phyloP scores from a whole-genome alignment of 35 echinoderm and acorn worm species.

The Lytechinus pictus region DNA sequence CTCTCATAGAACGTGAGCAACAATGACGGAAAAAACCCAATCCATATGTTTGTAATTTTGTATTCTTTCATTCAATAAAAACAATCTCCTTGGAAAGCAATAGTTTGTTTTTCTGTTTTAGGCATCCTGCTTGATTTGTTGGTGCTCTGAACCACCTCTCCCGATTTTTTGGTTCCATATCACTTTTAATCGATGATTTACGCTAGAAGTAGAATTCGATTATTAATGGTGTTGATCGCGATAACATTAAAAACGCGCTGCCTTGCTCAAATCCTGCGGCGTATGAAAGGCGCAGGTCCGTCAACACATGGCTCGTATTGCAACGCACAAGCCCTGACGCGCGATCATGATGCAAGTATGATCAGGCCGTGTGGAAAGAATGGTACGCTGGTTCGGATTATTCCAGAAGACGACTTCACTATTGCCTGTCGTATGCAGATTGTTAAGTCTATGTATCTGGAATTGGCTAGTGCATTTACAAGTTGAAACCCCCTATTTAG shows the following conservation, averaged over 20 bases:
- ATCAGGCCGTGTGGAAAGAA: not conserved
- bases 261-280: not conserved
- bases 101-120: too few species aligned
- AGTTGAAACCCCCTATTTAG: not conserved
- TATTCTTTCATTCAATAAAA: too few species aligned
- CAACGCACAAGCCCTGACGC: not conserved
- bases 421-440: not conserved
- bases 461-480: not conserved
- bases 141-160: too few species aligned
- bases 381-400: not conserved
- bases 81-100: too few species aligned
- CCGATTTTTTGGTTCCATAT: not conserved
- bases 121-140: too few species aligned
- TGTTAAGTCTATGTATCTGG: not conserved
- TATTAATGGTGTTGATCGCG: conserved; percentile 17
- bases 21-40: too few species aligned
- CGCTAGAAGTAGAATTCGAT: not conserved
- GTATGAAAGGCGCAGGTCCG: not conserved
- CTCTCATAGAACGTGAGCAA: too few species aligned
- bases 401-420: not conserved
- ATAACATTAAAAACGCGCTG: not conserved
- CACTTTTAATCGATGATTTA: not conserved
- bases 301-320: not conserved
- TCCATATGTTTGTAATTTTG: too few species aligned
- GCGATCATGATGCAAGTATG: not conserved